Evolutionary conservation across 2,888 invertebrate genomes (phyloP), one percentile per base, ranked within the genome.

Genomic region (Coleophora flavipennella): DNA sequence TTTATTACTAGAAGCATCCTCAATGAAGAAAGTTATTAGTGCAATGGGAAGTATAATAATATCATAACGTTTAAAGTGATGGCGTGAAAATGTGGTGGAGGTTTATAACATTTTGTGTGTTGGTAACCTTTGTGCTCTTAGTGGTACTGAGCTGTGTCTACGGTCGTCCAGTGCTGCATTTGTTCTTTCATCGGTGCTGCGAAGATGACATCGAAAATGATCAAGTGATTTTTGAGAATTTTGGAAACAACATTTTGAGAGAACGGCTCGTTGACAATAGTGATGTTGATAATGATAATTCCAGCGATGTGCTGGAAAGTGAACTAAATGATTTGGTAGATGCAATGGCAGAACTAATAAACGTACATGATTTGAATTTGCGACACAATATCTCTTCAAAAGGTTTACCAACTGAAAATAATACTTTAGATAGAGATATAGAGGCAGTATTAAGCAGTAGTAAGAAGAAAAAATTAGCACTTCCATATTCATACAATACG

Each of bases 151-250:
- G 69, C 43, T 70, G 73, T 26, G 68, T 81, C 0, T 71, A 77
- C 20, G 70, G 77, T 0, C 46, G 77, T 11, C 79, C 81, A 1
- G 75, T 69, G 0, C 53, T 69, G 0, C 66, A 76, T 36, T 45
- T 79, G 0, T 75, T 77, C 45, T 76, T 78, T 42, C 67, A 67
- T 13, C 62, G 72, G 11, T 78, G 80, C 44, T 80, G 75, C 36
- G 67, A 66, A 9, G 75, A 74, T 0, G 69, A 73, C 26, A 76
- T 78, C 0, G 80, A 80, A 44, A 80, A 80, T 33, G 79, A 80
- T 41, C 74, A 73, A 40, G 71, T 70, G 0, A 65, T 77, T 1
- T 74, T 67, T 40, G 77, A 80, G 38, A 74, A 72, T 47, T 68
- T 77, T 9, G 67, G 69, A 0, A 67, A 76, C 11, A 81, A 77